These are phyloP conservation scores for Sander vitreus DNA, from an alignment of 2,113 vertebrate genomes.

Conservation along the genomic window DNA sequence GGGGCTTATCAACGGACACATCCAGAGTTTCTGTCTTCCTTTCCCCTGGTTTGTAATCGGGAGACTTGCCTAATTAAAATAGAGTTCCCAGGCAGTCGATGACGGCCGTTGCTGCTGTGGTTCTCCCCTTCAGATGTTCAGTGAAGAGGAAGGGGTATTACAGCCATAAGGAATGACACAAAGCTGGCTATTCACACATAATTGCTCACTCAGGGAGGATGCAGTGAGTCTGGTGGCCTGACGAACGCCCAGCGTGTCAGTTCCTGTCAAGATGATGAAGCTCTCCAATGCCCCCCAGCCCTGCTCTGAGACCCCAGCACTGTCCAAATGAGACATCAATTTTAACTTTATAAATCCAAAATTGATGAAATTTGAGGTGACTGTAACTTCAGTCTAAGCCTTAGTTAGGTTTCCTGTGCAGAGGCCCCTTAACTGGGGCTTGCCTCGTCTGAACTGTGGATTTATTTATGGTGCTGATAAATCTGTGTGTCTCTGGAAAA, in stretches of 20 bases:
- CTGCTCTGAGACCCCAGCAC: conserved; percentile 62
- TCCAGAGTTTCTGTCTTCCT: conserved; percentile 41
- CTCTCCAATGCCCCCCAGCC: conserved; percentile 63
- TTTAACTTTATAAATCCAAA: conserved; percentile 77
- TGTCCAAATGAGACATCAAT: conserved; percentile 73
- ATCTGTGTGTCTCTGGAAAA: conserved; percentile 42
- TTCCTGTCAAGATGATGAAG: conserved; percentile 84
- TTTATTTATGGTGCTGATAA: conserved; percentile 61
- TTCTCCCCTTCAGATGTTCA: conserved; percentile 69
- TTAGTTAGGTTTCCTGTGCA: conserved; percentile 59
- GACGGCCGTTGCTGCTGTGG: conserved; percentile 47
- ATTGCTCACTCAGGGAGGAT: conserved; percentile 85
- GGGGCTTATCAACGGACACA: conserved; percentile 30
- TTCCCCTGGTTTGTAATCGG: conserved; percentile 55
- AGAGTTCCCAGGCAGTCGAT: conserved; percentile 66
- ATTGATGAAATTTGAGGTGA: conserved; percentile 77
- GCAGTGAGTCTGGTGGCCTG: conserved; percentile 76
- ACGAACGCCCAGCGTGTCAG: conserved; percentile 76
- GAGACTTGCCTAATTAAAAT: conserved; percentile 77
- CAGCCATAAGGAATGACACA: conserved; percentile 80
- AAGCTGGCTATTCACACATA: conserved; percentile 80
- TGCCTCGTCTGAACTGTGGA: conserved; percentile 38
- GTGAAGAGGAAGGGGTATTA: conserved; percentile 72
- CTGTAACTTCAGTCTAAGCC: conserved; percentile 56
- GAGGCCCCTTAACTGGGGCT: conserved; percentile 61